Evolutionary conservation across 2,113 vertebrate genomes (phyloP).

Genomic region (Thunnus thynnus): DNA sequence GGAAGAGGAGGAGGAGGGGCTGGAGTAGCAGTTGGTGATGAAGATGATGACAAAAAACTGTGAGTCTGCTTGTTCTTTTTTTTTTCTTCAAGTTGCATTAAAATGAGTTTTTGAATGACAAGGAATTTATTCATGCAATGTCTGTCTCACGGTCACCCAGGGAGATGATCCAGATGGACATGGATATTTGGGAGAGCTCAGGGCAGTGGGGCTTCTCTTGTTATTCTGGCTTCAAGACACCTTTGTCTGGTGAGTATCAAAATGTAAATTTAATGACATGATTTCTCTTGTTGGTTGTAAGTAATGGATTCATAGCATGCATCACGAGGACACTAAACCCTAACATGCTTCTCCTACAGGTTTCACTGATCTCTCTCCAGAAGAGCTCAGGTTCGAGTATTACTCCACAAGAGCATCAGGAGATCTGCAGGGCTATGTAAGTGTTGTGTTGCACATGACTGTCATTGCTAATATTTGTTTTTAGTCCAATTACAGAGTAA

Average conservation of each 20-base stretch:
- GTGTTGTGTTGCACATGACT: constrained; percentile 33
- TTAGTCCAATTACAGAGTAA: not conserved
- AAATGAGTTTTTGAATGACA: not conserved
- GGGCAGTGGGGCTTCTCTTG: constrained; percentile 94
- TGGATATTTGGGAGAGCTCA: constrained; percentile 92
- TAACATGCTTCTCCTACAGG: constrained; percentile 79
- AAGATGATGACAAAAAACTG: constrained; percentile 89
- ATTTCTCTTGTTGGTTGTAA: not conserved
- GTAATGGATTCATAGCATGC: not conserved
- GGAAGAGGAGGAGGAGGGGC: constrained; percentile 77
- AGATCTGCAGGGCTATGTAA: constrained; percentile 89
- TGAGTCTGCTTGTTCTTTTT: constrained; percentile 78
- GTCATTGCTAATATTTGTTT: not conserved
- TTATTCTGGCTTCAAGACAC: constrained; percentile 85
- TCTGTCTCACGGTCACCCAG: constrained; percentile 74
- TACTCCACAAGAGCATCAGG: constrained; percentile 87
- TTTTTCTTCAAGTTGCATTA: not conserved
- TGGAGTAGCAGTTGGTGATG: constrained; percentile 71
- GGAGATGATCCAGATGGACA: constrained; percentile 89
- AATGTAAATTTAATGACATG: not conserved
- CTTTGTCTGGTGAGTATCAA: constrained; percentile 88
- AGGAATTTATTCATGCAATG: not conserved
- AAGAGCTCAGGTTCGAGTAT: constrained; percentile 93
- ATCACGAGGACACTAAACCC: not conserved
- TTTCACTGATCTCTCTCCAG: constrained; percentile 92